Base-by-base conservation (phyloP, 2,888 invertebrate genomes). In the Nomada fabriciana region DNA sequence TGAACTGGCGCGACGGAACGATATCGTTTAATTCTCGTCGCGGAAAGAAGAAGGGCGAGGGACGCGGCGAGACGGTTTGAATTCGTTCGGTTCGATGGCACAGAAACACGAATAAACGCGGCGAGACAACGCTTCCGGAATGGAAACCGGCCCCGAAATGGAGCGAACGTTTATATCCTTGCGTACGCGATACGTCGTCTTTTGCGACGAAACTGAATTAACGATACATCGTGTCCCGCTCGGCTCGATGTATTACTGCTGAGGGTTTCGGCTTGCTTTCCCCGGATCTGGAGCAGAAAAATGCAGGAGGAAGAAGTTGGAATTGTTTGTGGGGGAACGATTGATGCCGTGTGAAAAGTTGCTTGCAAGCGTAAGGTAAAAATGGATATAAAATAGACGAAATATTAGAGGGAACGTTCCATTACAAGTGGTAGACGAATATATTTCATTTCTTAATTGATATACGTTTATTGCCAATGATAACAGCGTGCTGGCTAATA, bases 31-130 rank as follows among this genome's bases (percentile, higher is more conserved):
- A 47, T 70, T 59, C 43, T 53, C 53, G 29, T 11, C 11, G n/a
- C 3, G 47, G 23, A 47, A 47, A 23, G 43, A 47, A 23, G 43
- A 47, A n/a, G 18, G 15, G 9, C 29, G 13, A 55, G 20, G n/a
- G 20, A 2, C 23, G 55, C 11, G 20, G 55, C 18, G 55, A 11
- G 20, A 13, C 47, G 43, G 23, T 43, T 53, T 50, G 15, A n/a
- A 53, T 50, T 55, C 13, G 64, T 29, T 43, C 18, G 23, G 47
- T 42, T 65, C 57, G 52, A n/a, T n/a, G 60, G 43, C n/a, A 20
- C 23, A 43, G 72, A 53, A 61, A 70, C 25, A 53, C 29, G 50
- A 53, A 43, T 43, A 57, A 55, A 68, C 68, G 68, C 9, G 65
- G 18, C 29, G 5, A 1, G 47, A 15, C 36, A 60, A 60, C 25